Evolutionary conservation across 2,113 vertebrate species (phyloP).

Genomic region (Paracanthobrama guichenoti): DNA sequence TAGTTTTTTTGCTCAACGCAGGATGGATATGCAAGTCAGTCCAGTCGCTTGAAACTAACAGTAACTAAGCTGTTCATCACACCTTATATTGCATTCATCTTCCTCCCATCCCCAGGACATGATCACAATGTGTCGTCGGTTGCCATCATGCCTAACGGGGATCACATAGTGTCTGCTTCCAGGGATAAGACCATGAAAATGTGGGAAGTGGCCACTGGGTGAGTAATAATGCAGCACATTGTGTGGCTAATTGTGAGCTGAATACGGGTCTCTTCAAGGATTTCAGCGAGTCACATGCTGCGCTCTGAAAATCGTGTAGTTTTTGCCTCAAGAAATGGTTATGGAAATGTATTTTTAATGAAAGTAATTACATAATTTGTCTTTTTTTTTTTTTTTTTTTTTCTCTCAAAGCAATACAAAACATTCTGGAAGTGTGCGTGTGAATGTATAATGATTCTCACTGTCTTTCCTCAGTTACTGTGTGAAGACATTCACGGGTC

Average conservation of each 20-base stretch:
- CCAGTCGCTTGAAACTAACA: background rate
- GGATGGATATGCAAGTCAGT: background rate
- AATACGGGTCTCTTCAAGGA: background rate
- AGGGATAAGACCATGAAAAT: constrained; percentile 99
- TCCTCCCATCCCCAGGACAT: constrained; percentile 79
- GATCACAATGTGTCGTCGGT: constrained; percentile 99
- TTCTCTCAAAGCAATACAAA: background rate
- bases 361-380: background rate
- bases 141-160: constrained; percentile 99
- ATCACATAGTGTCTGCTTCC: constrained; percentile 98
- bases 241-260: background rate
- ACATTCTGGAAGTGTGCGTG: background rate
- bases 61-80: background rate
- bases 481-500: constrained; percentile 98
- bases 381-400: background rate
- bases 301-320: background rate
- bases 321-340: background rate
- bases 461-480: constrained; percentile 81
- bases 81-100: background rate
- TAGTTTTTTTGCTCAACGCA: background rate
- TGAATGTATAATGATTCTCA: background rate
- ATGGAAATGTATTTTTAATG: no score
- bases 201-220: constrained; percentile 99
- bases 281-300: background rate
- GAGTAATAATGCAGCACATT: constrained; percentile 67